Percentiles rank a stretch among this genome's conserved stretches.
phyloP scores from a whole-genome alignment of 1,140 invertebrate genomes.

The Daktulosphaira vitifoliae region DNA sequence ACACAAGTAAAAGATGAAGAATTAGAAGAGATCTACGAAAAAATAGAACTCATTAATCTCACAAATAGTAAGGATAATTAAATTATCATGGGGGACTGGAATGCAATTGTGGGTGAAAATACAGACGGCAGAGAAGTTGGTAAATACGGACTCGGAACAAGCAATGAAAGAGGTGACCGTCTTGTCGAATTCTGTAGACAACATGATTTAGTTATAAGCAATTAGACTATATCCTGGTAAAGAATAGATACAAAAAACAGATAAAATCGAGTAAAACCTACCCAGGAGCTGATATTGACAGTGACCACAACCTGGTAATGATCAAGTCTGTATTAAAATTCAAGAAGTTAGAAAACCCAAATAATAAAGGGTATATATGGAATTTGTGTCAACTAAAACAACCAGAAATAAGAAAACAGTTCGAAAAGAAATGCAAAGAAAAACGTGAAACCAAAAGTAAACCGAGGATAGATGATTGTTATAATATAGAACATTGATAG shows the following conservation, averaged over 20 bases:
- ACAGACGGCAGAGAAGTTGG: conserved; percentile 3
- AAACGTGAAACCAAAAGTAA: background rate
- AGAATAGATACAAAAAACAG: conserved; percentile 40
- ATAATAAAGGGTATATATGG: background rate
- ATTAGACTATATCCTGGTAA: conserved; percentile 42
- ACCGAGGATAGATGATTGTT: background rate
- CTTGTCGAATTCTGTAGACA: conserved; percentile 41
- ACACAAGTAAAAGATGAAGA: no score
- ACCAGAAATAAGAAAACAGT: conserved; percentile 3
- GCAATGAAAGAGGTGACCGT: conserved; percentile 40
- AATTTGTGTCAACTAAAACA: conserved; percentile 7
- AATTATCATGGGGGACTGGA: conserved; percentile 2
- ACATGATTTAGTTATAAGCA: conserved; percentile 39
- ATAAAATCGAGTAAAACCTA: conserved; percentile 40
- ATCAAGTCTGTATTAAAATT: conserved; percentile 26
- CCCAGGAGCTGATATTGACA: conserved; percentile 35
- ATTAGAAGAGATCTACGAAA: no score
- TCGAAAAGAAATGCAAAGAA: conserved; percentile 7
- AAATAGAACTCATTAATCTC: conserved; percentile 6
- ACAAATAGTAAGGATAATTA: conserved; percentile 1
- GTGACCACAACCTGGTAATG: conserved; percentile 41
- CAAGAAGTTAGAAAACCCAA: conserved; percentile 2
- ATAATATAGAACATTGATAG: conserved; percentile 1
- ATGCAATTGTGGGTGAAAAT: conserved; percentile 1
- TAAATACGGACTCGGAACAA: conserved; percentile 35